These are phyloP conservation scores for Drosophila multiciliata DNA, from an alignment of 2,888 invertebrate species.

Conservation along the genomic window DNA sequence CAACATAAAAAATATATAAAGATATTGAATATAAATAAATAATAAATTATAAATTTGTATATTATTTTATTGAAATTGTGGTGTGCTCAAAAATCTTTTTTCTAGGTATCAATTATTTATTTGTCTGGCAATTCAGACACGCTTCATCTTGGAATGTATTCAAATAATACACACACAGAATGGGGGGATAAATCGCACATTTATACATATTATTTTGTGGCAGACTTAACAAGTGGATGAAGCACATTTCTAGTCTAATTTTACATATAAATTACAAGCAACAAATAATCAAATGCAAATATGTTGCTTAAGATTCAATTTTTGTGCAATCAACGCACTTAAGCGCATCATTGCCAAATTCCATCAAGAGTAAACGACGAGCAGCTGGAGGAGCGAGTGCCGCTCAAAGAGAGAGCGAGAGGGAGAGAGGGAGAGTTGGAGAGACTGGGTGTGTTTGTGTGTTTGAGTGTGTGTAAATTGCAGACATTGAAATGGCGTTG, in stretches of 20 bases:
- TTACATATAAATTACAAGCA: constrained; percentile 79
- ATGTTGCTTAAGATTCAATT: constrained; percentile 77
- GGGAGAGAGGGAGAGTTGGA: neutral
- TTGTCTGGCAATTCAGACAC: constrained; percentile 25
- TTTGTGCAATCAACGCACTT: constrained; percentile 75
- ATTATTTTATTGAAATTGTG: neutral
- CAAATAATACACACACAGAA: constrained; percentile 57
- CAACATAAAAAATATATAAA: constrained; percentile 6
- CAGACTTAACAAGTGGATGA: constrained; percentile 36
- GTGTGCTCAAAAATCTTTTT: neutral
- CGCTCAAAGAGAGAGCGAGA: neutral
- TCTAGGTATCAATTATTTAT: constrained; percentile 20
- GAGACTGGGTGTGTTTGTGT: neutral
- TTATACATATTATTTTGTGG: constrained; percentile 42
- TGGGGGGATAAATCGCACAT: constrained; percentile 21
- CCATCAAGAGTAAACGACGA: constrained; percentile 28
- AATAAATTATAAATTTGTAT: neutral
- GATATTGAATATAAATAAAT: neutral
- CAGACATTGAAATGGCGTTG: constrained; percentile 58
- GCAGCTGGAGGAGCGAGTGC: neutral
- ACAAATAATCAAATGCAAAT: constrained; percentile 81
- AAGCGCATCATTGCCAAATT: constrained; percentile 52
- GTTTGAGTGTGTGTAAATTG: constrained; percentile 32
- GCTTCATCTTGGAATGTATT: constrained; percentile 37
- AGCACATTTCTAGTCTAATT: constrained; percentile 58